phyloP scores from a whole-genome alignment of 2,888 invertebrate genomes.

The Lypha dubia region DNA sequence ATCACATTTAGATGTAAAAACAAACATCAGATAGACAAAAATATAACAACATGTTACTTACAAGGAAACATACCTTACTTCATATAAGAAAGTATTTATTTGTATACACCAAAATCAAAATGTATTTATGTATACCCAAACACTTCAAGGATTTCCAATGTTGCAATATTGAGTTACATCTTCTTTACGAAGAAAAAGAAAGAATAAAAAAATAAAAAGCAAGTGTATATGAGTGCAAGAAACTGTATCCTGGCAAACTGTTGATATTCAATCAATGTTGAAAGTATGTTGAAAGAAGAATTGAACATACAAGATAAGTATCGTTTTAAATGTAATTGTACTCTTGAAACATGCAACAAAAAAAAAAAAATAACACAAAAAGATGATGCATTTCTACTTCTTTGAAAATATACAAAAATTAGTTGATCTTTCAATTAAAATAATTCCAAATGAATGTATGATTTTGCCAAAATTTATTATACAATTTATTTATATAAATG shows the following conservation, averaged over 20 bases:
- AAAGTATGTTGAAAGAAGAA: background rate
- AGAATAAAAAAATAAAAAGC: background rate
- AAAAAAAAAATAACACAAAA: background rate
- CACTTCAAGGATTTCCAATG: slow-evolving; percentile 19
- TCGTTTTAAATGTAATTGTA: background rate
- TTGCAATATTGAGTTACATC: slow-evolving; percentile 44
- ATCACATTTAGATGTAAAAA: slow-evolving; percentile 37
- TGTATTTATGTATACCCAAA: background rate
- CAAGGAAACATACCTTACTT: background rate
- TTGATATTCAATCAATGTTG: slow-evolving; percentile 17
- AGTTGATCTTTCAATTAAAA: too few species aligned
- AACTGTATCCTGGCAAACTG: slow-evolving; percentile 2
- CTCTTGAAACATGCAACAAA: background rate
- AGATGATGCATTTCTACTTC: background rate
- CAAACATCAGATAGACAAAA: slow-evolving; percentile 10
- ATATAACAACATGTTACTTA: slow-evolving; percentile 15
- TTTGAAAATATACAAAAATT: too few species aligned
- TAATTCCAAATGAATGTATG: too few species aligned
- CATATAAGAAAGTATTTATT: background rate
- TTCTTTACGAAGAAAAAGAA: background rate
- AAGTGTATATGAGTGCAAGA: background rate
- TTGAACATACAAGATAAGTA: background rate
- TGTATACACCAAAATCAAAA: background rate
- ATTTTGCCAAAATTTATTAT: too few species aligned
- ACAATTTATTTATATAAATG: too few species aligned